phyloP scores from a whole-genome alignment of 2,797 vertebrate genomes.

The Fistularia commersonii region DNA sequence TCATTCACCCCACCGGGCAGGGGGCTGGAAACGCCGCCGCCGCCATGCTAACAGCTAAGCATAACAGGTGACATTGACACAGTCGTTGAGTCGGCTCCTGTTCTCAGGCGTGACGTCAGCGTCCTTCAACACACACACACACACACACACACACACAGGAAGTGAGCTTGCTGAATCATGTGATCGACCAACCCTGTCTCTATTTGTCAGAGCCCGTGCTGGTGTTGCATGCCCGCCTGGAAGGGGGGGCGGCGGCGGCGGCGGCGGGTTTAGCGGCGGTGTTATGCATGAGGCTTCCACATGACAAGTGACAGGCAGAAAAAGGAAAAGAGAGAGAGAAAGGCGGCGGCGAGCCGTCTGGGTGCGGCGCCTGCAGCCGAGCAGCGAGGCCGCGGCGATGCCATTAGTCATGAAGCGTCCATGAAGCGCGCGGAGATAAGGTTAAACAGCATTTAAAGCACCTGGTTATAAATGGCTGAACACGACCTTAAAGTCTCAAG shows the following conservation, averaged over 20 bases:
- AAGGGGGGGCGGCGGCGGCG: conserved; percentile 7
- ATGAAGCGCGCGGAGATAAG: conserved; percentile 72
- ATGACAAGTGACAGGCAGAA: conserved; percentile 19
- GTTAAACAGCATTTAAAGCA: conserved; percentile 73
- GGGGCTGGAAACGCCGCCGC: conserved; percentile 29
- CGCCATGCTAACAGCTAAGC: conserved; percentile 66
- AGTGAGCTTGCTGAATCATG: conserved; percentile 52
- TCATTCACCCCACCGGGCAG: conserved; percentile 55
- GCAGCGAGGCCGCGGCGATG: conserved; percentile 26
- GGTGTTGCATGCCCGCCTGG: conserved; percentile 41
- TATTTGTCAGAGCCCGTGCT: conserved; percentile 55
- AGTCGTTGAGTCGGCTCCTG: conserved; percentile 52
- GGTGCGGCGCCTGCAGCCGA: conserved; percentile 35
- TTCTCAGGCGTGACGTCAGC: conserved; percentile 59
- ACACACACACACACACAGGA: conserved; percentile 44
- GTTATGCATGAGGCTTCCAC: conserved; percentile 41
- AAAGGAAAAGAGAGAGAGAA: conserved; percentile 11
- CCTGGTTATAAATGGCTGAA: conserved; percentile 72
- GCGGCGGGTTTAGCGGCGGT: conserved; percentile 10
- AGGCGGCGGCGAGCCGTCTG: conserved; percentile 30
- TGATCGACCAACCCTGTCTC: conserved; percentile 58
- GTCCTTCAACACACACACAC: conserved; percentile 51
- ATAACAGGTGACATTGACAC: conserved; percentile 74
- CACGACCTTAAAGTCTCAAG: conserved; percentile 56
- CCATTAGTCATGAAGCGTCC: conserved; percentile 60